Evolutionary conservation across 1,140 invertebrate species (phyloP).

Genomic region (Drosophila arawakana): DNA sequence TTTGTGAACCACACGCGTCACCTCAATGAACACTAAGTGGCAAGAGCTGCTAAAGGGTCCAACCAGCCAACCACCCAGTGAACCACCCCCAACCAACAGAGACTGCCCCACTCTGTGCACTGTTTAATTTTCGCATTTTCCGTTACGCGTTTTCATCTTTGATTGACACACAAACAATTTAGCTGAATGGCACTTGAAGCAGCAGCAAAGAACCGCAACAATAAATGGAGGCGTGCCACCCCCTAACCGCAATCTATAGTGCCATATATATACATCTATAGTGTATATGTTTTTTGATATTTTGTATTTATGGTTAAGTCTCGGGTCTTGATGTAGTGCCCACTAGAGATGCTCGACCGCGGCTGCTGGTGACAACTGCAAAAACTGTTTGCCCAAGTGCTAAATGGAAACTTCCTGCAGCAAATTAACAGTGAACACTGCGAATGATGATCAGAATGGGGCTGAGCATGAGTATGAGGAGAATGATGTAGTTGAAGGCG

Average conservation of each 20-base stretch:
- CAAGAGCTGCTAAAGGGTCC: constrained; percentile 25
- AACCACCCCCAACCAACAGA: background rate
- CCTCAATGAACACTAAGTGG: constrained; percentile 74
- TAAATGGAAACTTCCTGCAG: constrained; percentile 80
- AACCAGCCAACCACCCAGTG: too few species aligned
- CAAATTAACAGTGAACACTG: constrained; percentile 69
- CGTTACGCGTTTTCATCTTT: constrained; percentile 81
- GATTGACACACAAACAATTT: constrained; percentile 84
- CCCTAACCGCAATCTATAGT: constrained; percentile 59
- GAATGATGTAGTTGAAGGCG: constrained; percentile 18
- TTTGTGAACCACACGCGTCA: constrained; percentile 63
- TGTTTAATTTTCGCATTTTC: constrained; percentile 83
- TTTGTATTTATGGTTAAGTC: background rate
- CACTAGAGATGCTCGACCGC: constrained; percentile 45
- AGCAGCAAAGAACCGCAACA: constrained; percentile 74
- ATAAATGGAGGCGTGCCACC: constrained; percentile 43
- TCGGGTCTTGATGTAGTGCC: constrained; percentile 54
- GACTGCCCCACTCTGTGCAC: constrained; percentile 7
- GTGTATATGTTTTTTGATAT: too few species aligned
- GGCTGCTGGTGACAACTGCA: constrained; percentile 74
- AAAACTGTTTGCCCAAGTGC: constrained; percentile 78
- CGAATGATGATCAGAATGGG: constrained; percentile 2
- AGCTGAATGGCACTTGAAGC: constrained; percentile 79
- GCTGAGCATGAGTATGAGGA: background rate
- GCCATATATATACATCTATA: too few species aligned